A percentile compares a stretch with the other conserved stretches of the same genome.
phyloP scores from a whole-genome alignment of 2,113 vertebrate species.

The Asarcornis scutulata region DNA sequence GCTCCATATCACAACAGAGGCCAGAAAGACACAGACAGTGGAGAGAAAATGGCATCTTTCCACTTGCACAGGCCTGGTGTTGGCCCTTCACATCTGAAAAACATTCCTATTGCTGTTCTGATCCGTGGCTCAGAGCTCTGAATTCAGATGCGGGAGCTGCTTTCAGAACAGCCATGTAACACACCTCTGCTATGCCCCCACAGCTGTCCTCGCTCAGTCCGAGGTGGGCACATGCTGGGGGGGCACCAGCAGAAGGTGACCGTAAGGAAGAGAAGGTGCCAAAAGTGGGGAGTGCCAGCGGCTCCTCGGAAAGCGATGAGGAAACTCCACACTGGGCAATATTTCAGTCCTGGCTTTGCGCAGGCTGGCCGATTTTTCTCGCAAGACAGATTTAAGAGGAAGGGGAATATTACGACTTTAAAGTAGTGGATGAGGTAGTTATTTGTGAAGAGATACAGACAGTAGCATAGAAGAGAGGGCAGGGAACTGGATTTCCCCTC shows the following conservation, averaged over 20 bases:
- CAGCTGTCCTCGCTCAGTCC: neutral
- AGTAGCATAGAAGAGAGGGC: neutral
- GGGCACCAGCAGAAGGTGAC: neutral
- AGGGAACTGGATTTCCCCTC: neutral
- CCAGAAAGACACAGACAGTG: neutral
- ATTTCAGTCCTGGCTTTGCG: neutral
- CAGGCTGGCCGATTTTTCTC: neutral
- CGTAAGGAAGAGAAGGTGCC: neutral
- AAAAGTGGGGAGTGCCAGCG: neutral
- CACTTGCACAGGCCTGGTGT: neutral
- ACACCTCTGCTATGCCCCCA: neutral
- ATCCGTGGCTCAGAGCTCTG: neutral
- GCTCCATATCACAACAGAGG: neutral
- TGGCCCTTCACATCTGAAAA: neutral
- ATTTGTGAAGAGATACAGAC: neutral
- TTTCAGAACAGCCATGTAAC: neutral
- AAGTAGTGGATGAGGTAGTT: neutral
- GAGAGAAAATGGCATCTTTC: neutral
- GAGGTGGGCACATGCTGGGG: neutral
- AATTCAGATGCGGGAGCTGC: neutral
- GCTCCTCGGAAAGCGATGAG: neutral
- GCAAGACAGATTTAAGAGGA: neutral
- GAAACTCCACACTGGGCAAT: neutral
- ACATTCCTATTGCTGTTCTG: neutral
- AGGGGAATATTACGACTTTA: neutral